Evolutionary conservation across 2,888 invertebrate genomes (phyloP).

Genomic region (Heliconius cydno): DNA sequence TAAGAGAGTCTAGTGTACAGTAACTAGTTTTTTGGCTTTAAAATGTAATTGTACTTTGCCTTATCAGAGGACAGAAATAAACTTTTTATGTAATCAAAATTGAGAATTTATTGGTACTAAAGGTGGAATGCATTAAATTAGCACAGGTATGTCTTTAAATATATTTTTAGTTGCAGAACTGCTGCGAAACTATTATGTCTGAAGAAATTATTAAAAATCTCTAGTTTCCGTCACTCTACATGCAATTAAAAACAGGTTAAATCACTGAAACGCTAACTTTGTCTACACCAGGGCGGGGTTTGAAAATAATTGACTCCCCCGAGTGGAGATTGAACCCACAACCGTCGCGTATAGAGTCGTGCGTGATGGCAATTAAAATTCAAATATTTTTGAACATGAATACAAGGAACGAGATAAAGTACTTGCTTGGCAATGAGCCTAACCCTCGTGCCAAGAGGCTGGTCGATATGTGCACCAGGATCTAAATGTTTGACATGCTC

Average conservation of each 20-base stretch:
- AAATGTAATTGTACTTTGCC: too few species aligned
- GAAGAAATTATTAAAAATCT: too few species aligned
- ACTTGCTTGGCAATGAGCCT: slow-evolving; percentile 32
- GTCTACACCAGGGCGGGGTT: too few species aligned
- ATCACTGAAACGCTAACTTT: too few species aligned
- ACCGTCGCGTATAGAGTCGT: neutral
- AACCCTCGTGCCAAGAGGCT: slow-evolving; percentile 27
- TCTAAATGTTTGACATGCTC: neutral
- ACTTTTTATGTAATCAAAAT: too few species aligned
- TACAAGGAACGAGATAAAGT: neutral
- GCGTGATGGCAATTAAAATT: neutral
- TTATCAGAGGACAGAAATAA: rapidly evolving
- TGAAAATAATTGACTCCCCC: neutral
- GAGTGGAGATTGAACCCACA: neutral
- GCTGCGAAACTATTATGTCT: too few species aligned
- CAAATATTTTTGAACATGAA: neutral
- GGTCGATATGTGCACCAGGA: slow-evolving; percentile 25
- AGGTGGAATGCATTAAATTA: neutral
- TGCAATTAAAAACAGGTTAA: too few species aligned
- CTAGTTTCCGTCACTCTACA: too few species aligned
- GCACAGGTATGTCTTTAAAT: too few species aligned
- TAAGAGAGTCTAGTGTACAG: too few species aligned
- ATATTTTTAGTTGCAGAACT: too few species aligned
- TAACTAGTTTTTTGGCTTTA: too few species aligned
- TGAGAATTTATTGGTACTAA: neutral